Evolutionary conservation across 2,113 vertebrate genomes (phyloP).

Genomic region (Sakesphorus luctuosus): DNA sequence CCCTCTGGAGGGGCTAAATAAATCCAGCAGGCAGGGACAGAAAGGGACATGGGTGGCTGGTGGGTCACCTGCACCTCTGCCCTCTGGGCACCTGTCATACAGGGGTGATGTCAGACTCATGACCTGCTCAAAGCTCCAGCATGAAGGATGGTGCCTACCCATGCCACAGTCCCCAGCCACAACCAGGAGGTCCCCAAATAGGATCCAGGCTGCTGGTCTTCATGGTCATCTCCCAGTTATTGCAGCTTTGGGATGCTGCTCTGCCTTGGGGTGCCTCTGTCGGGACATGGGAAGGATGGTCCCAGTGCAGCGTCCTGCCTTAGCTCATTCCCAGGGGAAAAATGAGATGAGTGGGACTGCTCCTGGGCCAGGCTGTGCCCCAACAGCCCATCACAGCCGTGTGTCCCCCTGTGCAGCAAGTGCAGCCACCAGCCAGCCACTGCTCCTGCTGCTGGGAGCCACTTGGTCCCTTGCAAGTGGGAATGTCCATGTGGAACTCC

Average conservation of each 20-base stretch:
- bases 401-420: rapidly evolving
- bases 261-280: neutral
- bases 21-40: neutral
- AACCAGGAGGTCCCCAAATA: neutral
- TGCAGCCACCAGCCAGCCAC: neutral
- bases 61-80: neutral
- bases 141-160: neutral
- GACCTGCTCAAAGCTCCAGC: rapidly evolving
- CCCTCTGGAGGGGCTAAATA: neutral
- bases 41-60: rapidly evolving
- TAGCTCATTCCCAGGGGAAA: neutral
- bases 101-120: rapidly evolving
- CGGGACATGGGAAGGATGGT: neutral
- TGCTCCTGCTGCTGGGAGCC: neutral
- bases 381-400: neutral
- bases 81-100: neutral
- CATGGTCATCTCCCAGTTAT: neutral
- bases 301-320: neutral
- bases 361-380: neutral
- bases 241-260: rapidly evolving
- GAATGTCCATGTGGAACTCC: rapidly evolving
- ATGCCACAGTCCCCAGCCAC: rapidly evolving
- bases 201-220: neutral
- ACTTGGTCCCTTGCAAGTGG: neutral
- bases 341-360: neutral